Base-by-base conservation (phyloP, 2,888 invertebrate genomes). In the Torymus aiolomorphi region DNA sequence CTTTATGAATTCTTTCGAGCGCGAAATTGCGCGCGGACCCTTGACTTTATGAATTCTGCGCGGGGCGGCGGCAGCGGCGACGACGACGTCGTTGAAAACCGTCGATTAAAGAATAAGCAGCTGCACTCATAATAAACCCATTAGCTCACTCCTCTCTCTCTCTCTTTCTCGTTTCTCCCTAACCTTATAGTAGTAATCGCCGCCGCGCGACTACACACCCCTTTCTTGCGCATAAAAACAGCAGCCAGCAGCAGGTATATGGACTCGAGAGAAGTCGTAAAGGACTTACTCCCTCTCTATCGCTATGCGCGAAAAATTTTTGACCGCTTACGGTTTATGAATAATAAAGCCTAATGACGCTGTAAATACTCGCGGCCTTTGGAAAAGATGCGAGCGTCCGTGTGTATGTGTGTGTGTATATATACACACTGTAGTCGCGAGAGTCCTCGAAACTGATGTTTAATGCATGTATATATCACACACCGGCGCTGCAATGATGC, bases 41-140 rank as follows among this genome's bases (percentile, higher is more conserved):
- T 18, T n/a, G 16, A 16, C 16, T n/a, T 49, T 16, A 16, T 42
- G 42, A 42, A 42, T 42, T 42, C 42, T 42, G 42, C 31, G 31
- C 42, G 5, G 8, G 42, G 42, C n/a, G 20, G 20, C 20, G 20
- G 20, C 2, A 2, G 20, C 20, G 1, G 2, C 20, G 20, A 20
- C 42, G 42, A 42, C 42, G 42, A 42, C 42, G 65, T 70, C 13
- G 67, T 70, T 54, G 70, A 65, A 54, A 73, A 52, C 71, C 65
- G 59, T 66, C 52, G 71, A 66, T 78, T 73, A 66, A 72, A 71
- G 59, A 71, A 73, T 59, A 72, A 54, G 67, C 78, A 78, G 73
- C 61, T 78, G 78, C 49, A 42, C 59, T 74, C 69, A 52, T 78
- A 78, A 78, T 70, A 74, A 78, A 78, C 74, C 62, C 74, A 78